Conservation (phyloP, 37 sponge, comb jelly and placozoan genomes). For the Eunapius fragilis region DNA sequence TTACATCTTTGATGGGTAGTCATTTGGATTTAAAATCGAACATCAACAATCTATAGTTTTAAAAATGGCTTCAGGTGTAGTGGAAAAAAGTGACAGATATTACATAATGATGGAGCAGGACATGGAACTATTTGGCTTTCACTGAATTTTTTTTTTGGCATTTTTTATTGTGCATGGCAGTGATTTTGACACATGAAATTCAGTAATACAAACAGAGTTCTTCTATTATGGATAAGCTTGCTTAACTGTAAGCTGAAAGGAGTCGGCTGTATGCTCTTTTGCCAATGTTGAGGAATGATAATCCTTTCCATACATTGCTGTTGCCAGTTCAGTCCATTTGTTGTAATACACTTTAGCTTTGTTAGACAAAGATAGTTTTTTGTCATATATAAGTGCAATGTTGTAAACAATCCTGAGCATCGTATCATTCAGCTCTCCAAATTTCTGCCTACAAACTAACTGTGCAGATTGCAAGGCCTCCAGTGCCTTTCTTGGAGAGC, state of each 20-base stretch:
- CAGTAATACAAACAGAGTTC: too few relatives aligned
- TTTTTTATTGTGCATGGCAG: too few relatives aligned
- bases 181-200: too few relatives aligned
- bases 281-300: background rate
- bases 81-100: too few relatives aligned
- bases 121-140: too few relatives aligned
- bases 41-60: too few relatives aligned
- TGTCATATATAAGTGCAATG: background rate
- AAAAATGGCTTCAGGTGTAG: too few relatives aligned
- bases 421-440: background rate
- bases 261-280: background rate
- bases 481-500: conserved; percentile 2
- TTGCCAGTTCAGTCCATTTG: background rate
- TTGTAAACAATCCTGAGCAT: conserved; percentile 7
- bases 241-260: background rate
- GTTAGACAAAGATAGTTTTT: background rate
- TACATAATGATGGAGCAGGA: too few relatives aligned
- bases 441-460: background rate
- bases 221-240: background rate
- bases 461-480: background rate
- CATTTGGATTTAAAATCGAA: too few relatives aligned
- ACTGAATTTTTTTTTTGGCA: too few relatives aligned
- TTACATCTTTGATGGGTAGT: too few relatives aligned
- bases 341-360: background rate
- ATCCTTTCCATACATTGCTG: background rate